These are phyloP conservation scores for Calameuta filiformis DNA, from an alignment of 2,888 invertebrate genomes.

Conservation along the genomic window DNA sequence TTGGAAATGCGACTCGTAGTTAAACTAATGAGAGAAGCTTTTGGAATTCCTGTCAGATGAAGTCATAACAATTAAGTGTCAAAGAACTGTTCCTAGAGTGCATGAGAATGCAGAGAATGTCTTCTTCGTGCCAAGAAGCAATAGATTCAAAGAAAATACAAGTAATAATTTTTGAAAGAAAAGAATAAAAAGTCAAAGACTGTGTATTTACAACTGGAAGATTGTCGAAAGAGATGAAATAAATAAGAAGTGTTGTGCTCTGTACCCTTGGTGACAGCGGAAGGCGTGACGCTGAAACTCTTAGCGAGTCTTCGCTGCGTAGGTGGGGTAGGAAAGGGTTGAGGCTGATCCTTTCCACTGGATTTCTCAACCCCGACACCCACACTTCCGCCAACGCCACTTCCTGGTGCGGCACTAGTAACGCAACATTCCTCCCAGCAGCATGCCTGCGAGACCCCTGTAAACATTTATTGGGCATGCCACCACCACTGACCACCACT, in stretches of 20 bases:
- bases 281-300: constrained; percentile 90
- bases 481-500: constrained; percentile 45
- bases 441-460: constrained; percentile 64
- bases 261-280: constrained; percentile 74
- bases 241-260: constrained; percentile 1
- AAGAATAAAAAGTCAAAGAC: neutral
- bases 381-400: constrained; percentile 46
- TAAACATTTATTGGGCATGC: constrained; percentile 40
- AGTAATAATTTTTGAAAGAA: neutral
- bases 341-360: constrained; percentile 65
- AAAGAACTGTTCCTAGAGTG: neutral
- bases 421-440: constrained; percentile 65
- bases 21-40: constrained; percentile 82
- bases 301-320: constrained; percentile 89
- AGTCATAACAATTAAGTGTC: constrained; percentile 6
- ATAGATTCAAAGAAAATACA: neutral
- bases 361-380: constrained; percentile 56
- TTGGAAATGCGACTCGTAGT: constrained; percentile 79
- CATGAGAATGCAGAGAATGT: neutral
- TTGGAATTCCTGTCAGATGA: constrained; percentile 76
- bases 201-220: neutral
- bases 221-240: neutral
- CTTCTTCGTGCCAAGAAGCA: neutral
- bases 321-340: constrained; percentile 83
- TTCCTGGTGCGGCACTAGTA: constrained; percentile 51